phyloP scores from a whole-genome alignment of 2,888 invertebrate genomes.

The Nomada flava region DNA sequence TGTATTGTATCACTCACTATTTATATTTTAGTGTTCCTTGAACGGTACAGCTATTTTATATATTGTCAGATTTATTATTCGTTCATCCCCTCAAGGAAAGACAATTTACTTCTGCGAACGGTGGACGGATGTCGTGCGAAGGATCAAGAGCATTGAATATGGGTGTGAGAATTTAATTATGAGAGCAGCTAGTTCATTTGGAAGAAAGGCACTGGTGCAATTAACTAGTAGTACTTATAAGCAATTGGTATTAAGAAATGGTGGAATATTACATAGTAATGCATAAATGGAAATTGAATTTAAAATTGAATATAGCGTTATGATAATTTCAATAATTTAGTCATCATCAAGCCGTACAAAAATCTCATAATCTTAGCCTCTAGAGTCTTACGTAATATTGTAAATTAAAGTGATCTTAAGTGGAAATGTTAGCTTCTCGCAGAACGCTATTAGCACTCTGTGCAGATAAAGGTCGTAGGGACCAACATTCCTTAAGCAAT shows the following conservation, averaged over 20 bases:
- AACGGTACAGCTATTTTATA: too few relatives aligned
- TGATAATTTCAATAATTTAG: constrained; percentile 2
- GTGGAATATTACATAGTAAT: neutral
- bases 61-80: too few relatives aligned
- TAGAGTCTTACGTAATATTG: neutral
- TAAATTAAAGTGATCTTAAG: neutral
- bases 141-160: too few relatives aligned
- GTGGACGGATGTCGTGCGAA: too few relatives aligned
- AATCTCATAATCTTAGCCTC: neutral
- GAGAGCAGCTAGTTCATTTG: too few relatives aligned
- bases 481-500: neutral
- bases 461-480: neutral
- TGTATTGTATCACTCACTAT: too few relatives aligned
- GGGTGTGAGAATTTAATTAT: too few relatives aligned
- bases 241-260: neutral
- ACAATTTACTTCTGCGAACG: too few relatives aligned
- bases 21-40: too few relatives aligned
- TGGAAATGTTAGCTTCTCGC: neutral
- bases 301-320: neutral
- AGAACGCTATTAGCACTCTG: neutral
- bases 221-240: neutral
- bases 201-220: neutral
- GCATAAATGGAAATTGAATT: neutral
- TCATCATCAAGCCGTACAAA: neutral
- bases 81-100: too few relatives aligned